Evolutionary conservation across 2,113 vertebrate genomes (phyloP), one percentile per base, ranked within the genome.

Genomic region (Antigone vipio): DNA sequence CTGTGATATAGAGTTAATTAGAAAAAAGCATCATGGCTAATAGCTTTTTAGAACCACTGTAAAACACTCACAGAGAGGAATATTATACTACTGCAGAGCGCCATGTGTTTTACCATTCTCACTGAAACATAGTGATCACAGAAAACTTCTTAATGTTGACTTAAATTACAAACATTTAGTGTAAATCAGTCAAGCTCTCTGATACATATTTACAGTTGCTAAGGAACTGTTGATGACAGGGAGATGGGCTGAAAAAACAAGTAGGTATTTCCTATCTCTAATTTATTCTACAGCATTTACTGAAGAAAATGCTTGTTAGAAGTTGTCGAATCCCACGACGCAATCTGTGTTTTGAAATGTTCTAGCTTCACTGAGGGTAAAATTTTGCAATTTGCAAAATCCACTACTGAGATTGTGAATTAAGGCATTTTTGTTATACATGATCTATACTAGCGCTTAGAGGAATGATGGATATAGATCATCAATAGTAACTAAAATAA

Each of bases 1-100:
- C 69, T 79, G 89, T 90, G 97, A 97, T 93, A 68, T 60, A 60
- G 66, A 95, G 96, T 95, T 97, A 96, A 97, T 97, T 96, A 96
- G 97, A 75, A 95, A 81, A 94, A 92, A 87, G 69, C 91, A 93
- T 93, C 94, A 91, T 85, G 94, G 92, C 95, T 96, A 91, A 97
- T 97, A 71, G 62, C 76, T 96, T 97, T 97, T 92, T 95, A 97
- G 93, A 97, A 77, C 63, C 66, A 69, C 94, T 97, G 84, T 82
- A 89, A 97, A 96, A 82, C 67, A 30, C 93, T 97, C 86, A 60
- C 78, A 96, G 93, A 72, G 93, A 96, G 64, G 90, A 94, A 94
- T 93, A 96, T 94, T 80, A 88, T 96, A 79, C 47, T 59, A 75
- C 91, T 94, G 97, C 86, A 11, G 75, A 96, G 88, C 55, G 87